Base-by-base conservation (phyloP, 2,888 invertebrate genomes). In the Agrenia bidenticulata region DNA sequence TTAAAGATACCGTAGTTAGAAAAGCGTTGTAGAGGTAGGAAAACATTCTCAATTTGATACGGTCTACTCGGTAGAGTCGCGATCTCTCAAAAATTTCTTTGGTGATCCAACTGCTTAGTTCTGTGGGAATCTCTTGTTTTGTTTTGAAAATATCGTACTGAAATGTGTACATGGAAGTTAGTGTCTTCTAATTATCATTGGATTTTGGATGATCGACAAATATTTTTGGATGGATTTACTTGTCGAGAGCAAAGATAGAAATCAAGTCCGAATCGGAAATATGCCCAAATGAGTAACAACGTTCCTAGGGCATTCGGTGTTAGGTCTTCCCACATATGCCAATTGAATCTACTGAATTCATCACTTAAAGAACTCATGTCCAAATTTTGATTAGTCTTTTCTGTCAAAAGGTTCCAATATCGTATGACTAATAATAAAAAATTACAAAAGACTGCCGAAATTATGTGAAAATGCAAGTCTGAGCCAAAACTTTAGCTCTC, bases 81-180 rank as follows among this genome's bases (percentile, higher is more conserved):
- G 84, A 83, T 73, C 84, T 84, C 54, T 80, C 79, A 76, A 82
- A 84, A 13, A 83, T 83, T 61, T 81, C 80, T 39, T 80, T 77
- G 61, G 82, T 82, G 73, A 84, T 77, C 2, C 83, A 80, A 32
- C 79, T 80, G 54, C 78, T 76, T 32, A 85, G 77, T 50, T 81
- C 81, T 7, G 77, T 71, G 2, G 85, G 84, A 24, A 83, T 80
- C 4, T 57, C 80, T 2, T 32, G 77, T 1, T 70, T 78, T 1
- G 79, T 79, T 53, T 76, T 77, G 64, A 81, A 81, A 1, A 83
- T 78, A 53, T 75, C 74, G 57, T 81, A 79, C 82, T 84, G 75
- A 11, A 39, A 39, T 39, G 39, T 39, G 39, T 11, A 15, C 7
- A 7, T 39, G 7, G 7, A 11, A 39, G 15, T 39, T 15, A 39